Conservation (phyloP, 2,888 invertebrate species). For the Nomada fucata region DNA sequence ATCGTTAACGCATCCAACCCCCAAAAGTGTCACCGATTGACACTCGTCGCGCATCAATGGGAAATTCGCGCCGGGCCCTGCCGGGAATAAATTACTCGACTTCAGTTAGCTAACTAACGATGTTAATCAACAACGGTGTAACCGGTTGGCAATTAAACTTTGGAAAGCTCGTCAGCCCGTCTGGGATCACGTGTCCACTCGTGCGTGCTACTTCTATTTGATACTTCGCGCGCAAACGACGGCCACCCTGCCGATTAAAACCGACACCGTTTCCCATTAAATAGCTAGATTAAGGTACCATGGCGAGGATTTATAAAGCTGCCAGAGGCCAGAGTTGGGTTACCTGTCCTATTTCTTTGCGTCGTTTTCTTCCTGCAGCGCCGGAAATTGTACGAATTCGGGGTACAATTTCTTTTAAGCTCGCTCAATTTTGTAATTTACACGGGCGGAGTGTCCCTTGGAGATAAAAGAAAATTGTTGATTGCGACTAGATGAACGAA, state of each 20-base stretch:
- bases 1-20: constrained; percentile 30
- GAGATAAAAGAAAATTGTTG: too few relatives aligned
- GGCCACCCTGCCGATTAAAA: constrained; percentile 38
- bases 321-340: background rate
- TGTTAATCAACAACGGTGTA: constrained; percentile 61
- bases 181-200: constrained; percentile 52
- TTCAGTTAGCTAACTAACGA: constrained; percentile 58
- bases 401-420: too few relatives aligned
- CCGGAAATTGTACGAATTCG: too few relatives aligned
- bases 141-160: constrained; percentile 65
- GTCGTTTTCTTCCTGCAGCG: too few relatives aligned
- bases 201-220: constrained; percentile 38
- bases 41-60: constrained; percentile 49
- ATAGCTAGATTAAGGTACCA: background rate
- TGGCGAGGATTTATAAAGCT: background rate
- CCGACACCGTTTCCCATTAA: background rate
- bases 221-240: constrained; percentile 15
- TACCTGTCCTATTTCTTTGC: background rate
- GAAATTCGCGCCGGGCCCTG: constrained; percentile 41
- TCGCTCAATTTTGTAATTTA: too few relatives aligned
- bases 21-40: constrained; percentile 49
- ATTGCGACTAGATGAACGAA: too few relatives aligned
- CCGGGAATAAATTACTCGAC: constrained; percentile 59
- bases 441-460: too few relatives aligned
- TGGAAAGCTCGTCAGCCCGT: constrained; percentile 42